phyloP scores from a whole-genome alignment of 2,113 vertebrate species.

The mouse (Mus musculus) region DNA sequence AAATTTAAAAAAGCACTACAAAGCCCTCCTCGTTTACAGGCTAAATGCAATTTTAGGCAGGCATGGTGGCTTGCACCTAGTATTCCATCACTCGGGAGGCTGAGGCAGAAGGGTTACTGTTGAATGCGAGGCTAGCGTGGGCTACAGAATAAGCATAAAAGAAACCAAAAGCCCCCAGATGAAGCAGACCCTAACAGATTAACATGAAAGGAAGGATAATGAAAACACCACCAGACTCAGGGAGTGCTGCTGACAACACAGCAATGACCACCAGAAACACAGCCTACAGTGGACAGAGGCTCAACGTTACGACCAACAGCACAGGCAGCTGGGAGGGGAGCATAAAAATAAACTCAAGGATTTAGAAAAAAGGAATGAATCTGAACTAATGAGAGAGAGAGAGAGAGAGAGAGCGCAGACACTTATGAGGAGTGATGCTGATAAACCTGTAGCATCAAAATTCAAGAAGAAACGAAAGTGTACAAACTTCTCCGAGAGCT shows the following conservation, averaged over 20 bases:
- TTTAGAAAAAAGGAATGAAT: neutral
- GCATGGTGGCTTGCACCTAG: neutral
- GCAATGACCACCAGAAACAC: neutral
- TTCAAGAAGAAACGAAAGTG: neutral
- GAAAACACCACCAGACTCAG: neutral
- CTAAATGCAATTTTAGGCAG: constrained; percentile 40
- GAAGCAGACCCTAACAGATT: neutral
- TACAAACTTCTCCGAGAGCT: neutral
- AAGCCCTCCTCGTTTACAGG: constrained; percentile 2
- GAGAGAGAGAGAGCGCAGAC: neutral
- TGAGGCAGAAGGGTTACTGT: neutral
- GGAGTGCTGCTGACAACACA: neutral
- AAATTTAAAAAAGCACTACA: constrained; percentile 12
- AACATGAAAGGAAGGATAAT: neutral
- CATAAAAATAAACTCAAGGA: constrained; percentile 25
- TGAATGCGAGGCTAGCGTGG: neutral
- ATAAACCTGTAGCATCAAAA: neutral
- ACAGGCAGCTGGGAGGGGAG: constrained; percentile 7
- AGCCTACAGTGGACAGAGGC: neutral
- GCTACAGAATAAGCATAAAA: neutral
- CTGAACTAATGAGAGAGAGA: neutral
- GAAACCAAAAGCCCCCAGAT: neutral
- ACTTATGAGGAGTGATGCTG: neutral
- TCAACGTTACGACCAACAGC: constrained; percentile 11
- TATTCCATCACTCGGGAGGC: neutral